These are phyloP conservation scores for Heliconius himera DNA, from an alignment of 1,140 invertebrate genomes.

Conservation along the genomic window DNA sequence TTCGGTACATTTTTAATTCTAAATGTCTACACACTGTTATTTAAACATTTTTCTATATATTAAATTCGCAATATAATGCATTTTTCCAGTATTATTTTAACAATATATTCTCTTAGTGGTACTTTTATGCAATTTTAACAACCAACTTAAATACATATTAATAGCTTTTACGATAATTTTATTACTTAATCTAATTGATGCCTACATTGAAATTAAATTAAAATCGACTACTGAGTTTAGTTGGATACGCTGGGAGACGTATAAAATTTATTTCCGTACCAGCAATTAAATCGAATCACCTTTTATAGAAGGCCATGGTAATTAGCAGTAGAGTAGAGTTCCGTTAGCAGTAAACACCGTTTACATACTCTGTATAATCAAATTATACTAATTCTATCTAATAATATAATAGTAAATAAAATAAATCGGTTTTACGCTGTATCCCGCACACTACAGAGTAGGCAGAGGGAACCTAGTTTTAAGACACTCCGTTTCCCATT, in stretches of 20 bases:
- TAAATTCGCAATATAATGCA: too few species aligned
- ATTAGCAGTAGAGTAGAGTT: constrained; percentile 32
- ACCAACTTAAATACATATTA: constrained; percentile 8
- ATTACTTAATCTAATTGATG: constrained; percentile 18
- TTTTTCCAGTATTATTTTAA: background rate
- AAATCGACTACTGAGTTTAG: constrained; percentile 27
- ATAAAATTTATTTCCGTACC: constrained; percentile 32
- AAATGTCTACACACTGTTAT: too few species aligned
- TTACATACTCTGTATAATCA: constrained; percentile 29
- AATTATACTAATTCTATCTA: constrained; percentile 19
- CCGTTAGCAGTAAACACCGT: constrained; percentile 29
- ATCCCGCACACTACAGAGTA: too few species aligned
- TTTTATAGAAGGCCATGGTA: constrained; percentile 29
- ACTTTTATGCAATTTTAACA: constrained; percentile 3
- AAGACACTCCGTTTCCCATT: too few species aligned
- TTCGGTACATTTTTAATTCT: too few species aligned
- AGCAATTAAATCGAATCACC: constrained; percentile 28
- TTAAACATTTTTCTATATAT: too few species aligned
- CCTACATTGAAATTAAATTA: constrained; percentile 21
- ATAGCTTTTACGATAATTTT: constrained; percentile 14
- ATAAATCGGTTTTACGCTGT: too few species aligned
- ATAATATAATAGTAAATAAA: constrained; percentile 14
- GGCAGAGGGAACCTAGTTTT: too few species aligned
- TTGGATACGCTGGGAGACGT: constrained; percentile 15
- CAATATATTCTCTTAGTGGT: background rate